Evolutionary conservation across 2,888 invertebrate genomes (phyloP).

Genomic region (Acronicta aceris): DNA sequence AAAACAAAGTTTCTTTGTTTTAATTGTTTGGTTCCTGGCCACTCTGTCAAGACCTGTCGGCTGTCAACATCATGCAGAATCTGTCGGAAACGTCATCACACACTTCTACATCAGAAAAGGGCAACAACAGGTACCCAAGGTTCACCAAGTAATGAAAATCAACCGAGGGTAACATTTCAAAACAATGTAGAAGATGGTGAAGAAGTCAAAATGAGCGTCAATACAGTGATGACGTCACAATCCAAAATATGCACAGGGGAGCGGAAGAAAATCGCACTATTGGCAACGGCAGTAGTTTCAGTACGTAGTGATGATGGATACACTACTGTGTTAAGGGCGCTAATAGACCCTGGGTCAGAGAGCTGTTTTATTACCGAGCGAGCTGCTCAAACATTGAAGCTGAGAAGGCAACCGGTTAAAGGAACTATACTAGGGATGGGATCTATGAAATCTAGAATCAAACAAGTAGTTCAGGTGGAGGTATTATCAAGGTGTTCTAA

Average conservation of each 20-base stretch:
- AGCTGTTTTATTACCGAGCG: slow-evolving; percentile 28
- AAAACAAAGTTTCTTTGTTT: slow-evolving; percentile 5
- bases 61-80: not conserved
- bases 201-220: not conserved
- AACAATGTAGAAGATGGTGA: not conserved
- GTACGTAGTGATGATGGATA: not conserved
- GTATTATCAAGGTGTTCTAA: slow-evolving; percentile 14
- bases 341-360: slow-evolving; percentile 18
- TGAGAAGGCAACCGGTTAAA: slow-evolving; percentile 8
- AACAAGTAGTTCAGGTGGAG: slow-evolving; percentile 23
- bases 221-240: slow-evolving; percentile 6
- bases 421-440: slow-evolving; percentile 19
- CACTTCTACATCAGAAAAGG: slow-evolving; percentile 9
- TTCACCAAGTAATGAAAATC: not conserved
- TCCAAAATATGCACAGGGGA: not conserved
- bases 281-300: slow-evolving; percentile 1
- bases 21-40: slow-evolving; percentile 11
- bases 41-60: slow-evolving; percentile 10
- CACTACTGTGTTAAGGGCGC: slow-evolving; percentile 1
- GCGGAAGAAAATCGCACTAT: not conserved
- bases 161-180: not conserved
- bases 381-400: slow-evolving; percentile 23
- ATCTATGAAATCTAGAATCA: slow-evolving; percentile 13
- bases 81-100: slow-evolving; percentile 10
- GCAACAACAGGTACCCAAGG: not conserved